phyloP scores from a whole-genome alignment of 2,113 vertebrate species.

The Scopus umbretta region DNA sequence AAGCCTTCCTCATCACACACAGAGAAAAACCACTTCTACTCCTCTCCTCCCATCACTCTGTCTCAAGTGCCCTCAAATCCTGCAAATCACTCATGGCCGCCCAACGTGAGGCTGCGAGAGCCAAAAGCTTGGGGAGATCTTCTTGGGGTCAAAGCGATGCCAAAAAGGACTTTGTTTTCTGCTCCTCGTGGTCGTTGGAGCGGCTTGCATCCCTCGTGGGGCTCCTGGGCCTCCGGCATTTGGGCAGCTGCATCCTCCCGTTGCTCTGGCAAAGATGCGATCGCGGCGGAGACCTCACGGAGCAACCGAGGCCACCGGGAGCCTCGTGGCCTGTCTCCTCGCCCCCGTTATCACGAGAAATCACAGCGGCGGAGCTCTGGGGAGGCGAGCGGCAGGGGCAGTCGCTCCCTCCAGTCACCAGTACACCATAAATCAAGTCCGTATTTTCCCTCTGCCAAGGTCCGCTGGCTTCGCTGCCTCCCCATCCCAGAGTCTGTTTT shows the following conservation, averaged over 20 bases:
- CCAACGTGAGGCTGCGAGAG: accelerated
- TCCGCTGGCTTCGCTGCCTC: neutral
- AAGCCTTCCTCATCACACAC: neutral
- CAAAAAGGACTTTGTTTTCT: neutral
- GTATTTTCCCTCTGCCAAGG: neutral
- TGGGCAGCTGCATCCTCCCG: neutral
- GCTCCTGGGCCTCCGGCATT: neutral
- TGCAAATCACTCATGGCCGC: neutral
- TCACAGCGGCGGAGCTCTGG: neutral
- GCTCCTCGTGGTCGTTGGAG: accelerated
- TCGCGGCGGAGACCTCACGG: accelerated
- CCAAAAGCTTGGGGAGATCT: neutral
- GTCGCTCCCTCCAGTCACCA: neutral
- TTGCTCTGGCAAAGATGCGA: neutral
- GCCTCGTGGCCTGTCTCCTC: neutral
- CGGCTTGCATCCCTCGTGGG: accelerated
- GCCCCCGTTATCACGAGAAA: neutral
- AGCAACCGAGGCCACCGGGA: neutral
- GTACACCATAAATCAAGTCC: neutral
- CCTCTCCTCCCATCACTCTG: neutral
- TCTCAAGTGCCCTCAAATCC: neutral
- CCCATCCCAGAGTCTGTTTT: neutral
- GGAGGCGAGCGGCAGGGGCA: neutral
- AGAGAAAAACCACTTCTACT: neutral
- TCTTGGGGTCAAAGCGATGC: accelerated